phyloP scores from a whole-genome alignment of 2,888 invertebrate species.

The Andrena marginata region DNA sequence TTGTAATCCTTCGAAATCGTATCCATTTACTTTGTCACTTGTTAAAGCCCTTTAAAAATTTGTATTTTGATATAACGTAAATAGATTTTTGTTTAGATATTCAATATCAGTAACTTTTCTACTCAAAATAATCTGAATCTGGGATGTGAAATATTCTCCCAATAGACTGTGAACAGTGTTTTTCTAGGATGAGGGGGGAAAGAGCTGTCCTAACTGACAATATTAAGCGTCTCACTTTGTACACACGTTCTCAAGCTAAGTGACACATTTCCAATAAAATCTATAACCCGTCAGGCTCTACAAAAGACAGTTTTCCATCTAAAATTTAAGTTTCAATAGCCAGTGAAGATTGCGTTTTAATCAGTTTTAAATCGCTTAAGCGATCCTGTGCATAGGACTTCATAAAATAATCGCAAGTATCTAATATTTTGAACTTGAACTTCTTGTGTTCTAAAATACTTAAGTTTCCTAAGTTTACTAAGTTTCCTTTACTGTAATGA shows the following conservation, averaged over 20 bases:
- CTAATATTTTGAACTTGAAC: no score
- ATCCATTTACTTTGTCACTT: no score
- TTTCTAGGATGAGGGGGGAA: constrained; percentile 5
- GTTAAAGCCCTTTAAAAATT: no score
- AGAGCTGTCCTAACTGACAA: constrained; percentile 25
- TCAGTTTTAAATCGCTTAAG: no score
- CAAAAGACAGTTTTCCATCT: constrained; percentile 17
- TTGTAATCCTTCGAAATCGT: no score
- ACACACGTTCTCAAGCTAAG: constrained; percentile 26
- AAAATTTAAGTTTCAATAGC: not conserved
- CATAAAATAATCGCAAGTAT: no score
- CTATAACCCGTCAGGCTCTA: constrained; percentile 12
- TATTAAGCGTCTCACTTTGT: constrained; percentile 38
- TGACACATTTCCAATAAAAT: constrained; percentile 48
- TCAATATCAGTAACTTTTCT: not conserved
- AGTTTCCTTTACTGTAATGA: no score
- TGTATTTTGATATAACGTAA: no score
- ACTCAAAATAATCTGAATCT: not conserved
- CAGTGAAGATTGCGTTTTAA: no score
- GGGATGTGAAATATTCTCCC: not conserved
- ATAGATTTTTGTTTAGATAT: not conserved
- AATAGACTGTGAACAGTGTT: constrained; percentile 15
- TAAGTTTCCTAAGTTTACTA: no score
- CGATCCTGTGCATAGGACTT: no score
- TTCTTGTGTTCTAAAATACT: no score